A percentile compares a stretch with the other conserved stretches of the same genome.
These are phyloP conservation scores for Lasioglossum vierecki DNA, from an alignment of 2,888 invertebrate genomes.

Conservation along the genomic window DNA sequence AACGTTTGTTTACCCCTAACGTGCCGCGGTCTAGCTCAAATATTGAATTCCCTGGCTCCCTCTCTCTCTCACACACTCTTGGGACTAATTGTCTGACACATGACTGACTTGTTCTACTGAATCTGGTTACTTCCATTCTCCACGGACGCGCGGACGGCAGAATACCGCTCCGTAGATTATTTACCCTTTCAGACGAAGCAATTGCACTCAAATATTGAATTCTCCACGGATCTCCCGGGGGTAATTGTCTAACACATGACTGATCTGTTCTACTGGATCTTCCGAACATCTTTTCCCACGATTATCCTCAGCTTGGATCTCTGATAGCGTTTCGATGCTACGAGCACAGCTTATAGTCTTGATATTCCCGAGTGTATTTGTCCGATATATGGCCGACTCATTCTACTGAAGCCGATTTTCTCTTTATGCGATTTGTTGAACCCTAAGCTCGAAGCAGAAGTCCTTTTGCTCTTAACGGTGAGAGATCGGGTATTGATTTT, in stretches of 20 bases:
- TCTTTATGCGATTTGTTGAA: neutral
- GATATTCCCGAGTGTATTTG: neutral
- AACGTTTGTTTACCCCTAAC: neutral
- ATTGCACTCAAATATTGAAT: neutral
- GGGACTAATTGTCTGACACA: neutral
- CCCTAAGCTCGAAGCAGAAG: neutral
- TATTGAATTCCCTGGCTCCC: neutral
- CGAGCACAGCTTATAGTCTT: too few relatives aligned
- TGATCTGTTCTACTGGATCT: neutral
- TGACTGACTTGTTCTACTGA: neutral
- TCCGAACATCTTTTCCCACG: neutral
- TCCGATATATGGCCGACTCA: neutral
- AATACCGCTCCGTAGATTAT: neutral
- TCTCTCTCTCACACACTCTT: too few relatives aligned
- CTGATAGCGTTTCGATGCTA: neutral
- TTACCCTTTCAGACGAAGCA: neutral
- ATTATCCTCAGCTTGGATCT: neutral
- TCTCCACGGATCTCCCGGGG: neutral
- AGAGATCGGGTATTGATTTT: neutral
- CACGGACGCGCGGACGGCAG: neutral
- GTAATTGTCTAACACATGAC: neutral
- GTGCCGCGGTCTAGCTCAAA: neutral
- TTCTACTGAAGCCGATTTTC: neutral
- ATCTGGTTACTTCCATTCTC: neutral
- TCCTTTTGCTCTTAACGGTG: neutral